These are phyloP conservation scores for Adela reaumurella DNA, from an alignment of 2,888 invertebrate species.

Conservation along the genomic window DNA sequence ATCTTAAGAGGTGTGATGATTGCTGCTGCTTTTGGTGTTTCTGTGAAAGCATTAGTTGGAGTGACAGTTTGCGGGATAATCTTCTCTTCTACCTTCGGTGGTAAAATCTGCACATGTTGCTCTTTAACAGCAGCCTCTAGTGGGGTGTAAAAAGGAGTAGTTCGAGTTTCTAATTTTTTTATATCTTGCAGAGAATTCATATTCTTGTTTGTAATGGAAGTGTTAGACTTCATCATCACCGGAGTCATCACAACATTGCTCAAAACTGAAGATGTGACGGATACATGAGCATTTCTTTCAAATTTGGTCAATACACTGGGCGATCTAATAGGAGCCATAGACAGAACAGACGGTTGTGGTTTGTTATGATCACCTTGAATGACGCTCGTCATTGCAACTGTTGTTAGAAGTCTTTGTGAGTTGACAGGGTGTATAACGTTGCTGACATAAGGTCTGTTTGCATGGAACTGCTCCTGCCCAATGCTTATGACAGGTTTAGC, in stretches of 20 bases:
- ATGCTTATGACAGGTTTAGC: slow-evolving; percentile 27
- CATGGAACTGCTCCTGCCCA: slow-evolving; percentile 26
- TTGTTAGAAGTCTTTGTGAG: slow-evolving; percentile 32
- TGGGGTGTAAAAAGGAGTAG: too few relatives aligned
- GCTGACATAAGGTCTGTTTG: slow-evolving; percentile 27
- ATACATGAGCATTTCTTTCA: slow-evolving; percentile 25
- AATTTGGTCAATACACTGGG: slow-evolving; percentile 32
- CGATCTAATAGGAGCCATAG: slow-evolving; percentile 34
- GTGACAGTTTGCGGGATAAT: slow-evolving; percentile 10
- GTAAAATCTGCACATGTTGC: neutral
- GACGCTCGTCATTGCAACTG: slow-evolving; percentile 28
- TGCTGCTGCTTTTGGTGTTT: slow-evolving; percentile 18
- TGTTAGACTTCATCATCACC: slow-evolving; percentile 30
- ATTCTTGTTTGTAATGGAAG: slow-evolving; percentile 6
- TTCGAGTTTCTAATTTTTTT: too few relatives aligned
- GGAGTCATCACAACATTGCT: slow-evolving; percentile 38
- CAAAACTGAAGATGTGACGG: slow-evolving; percentile 25
- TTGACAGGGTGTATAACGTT: slow-evolving; percentile 41
- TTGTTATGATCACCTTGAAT: slow-evolving; percentile 35
- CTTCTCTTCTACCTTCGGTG: slow-evolving; percentile 16
- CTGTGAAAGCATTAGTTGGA: slow-evolving; percentile 13
- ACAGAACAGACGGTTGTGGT: slow-evolving; percentile 33
- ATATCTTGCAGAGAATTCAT: too few relatives aligned
- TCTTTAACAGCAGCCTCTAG: too few relatives aligned
- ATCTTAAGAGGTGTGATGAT: slow-evolving; percentile 7